phyloP scores from a whole-genome alignment of 1,140 invertebrate species.

The Drosophila leontia region DNA sequence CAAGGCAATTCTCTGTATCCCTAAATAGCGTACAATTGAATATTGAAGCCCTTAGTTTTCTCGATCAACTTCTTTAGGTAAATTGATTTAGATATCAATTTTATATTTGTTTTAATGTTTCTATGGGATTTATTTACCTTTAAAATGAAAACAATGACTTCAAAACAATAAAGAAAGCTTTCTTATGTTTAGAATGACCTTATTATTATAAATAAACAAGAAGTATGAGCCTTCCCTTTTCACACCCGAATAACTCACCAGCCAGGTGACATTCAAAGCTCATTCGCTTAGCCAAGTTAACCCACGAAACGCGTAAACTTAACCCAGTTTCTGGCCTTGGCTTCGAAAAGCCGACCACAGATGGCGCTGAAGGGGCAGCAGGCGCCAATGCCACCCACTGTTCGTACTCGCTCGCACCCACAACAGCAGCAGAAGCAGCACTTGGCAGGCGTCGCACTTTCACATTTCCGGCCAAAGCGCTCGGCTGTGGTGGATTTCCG shows the following conservation, averaged over 20 bases:
- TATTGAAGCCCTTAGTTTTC: neutral
- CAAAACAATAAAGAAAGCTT: neutral
- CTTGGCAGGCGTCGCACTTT: slow-evolving; percentile 51
- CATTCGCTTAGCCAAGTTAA: slow-evolving; percentile 11
- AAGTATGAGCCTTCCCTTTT: too few species aligned
- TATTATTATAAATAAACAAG: neutral
- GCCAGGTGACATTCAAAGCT: slow-evolving; percentile 12
- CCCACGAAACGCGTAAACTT: slow-evolving; percentile 4
- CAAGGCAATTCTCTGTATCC: slow-evolving; percentile 8
- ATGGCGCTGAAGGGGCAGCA: slow-evolving; percentile 38
- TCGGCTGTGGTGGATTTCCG: slow-evolving; percentile 70
- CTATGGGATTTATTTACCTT: neutral
- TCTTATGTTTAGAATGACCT: neutral
- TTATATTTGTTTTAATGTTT: too few species aligned
- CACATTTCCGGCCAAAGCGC: slow-evolving; percentile 52
- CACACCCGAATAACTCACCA: neutral
- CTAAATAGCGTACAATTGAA: slow-evolving; percentile 6
- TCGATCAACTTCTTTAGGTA: neutral
- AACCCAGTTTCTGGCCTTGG: neutral
- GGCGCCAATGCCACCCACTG: slow-evolving; percentile 8
- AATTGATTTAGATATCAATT: too few species aligned
- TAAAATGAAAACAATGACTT: neutral
- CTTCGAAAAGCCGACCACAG: slow-evolving; percentile 50
- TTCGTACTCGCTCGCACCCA: slow-evolving; percentile 6
- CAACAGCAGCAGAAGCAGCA: neutral